Conservation (phyloP, 2,888 invertebrate species). For the Sussaba pulchella region DNA sequence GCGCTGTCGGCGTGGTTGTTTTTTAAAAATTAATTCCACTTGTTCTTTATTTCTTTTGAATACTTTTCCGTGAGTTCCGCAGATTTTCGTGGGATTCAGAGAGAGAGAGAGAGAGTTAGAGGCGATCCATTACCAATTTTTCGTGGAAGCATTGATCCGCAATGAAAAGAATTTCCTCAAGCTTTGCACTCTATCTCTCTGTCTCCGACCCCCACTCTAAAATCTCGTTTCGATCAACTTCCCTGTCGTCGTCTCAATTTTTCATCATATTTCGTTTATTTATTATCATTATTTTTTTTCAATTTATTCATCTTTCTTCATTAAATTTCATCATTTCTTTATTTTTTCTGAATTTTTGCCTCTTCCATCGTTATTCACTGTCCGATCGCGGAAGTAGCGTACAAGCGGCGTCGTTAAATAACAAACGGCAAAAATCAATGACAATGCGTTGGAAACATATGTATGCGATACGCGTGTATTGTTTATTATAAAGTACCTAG, state of each 20-base stretch:
- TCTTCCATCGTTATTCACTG: conserved; percentile 10
- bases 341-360: conserved; percentile 1
- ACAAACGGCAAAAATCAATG: conserved; percentile 83
- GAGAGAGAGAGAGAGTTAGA: conserved; percentile 11
- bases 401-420: conserved; percentile 82
- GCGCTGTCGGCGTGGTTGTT: conserved; percentile 2
- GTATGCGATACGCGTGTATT: conserved; percentile 82
- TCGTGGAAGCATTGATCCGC: conserved; percentile 64
- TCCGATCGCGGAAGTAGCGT: conserved; percentile 70
- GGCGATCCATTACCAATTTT: conserved; percentile 54
- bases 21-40: not conserved
- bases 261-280: conserved; percentile 23
- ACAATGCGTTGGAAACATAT: conserved; percentile 81
- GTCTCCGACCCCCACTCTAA: conserved; percentile 16
- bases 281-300: conserved; percentile 40
- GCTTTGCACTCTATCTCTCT: too few relatives aligned
- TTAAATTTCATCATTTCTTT: conserved; percentile 16
- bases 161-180: conserved; percentile 56
- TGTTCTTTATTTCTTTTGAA: not conserved
- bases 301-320: conserved; percentile 12
- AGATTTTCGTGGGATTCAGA: conserved; percentile 50
- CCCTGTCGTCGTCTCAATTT: conserved; percentile 35
- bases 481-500: conserved; percentile 83
- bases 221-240: conserved; percentile 44
- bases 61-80: conserved; percentile 45